Evolutionary conservation across 2,888 invertebrate species (phyloP).

Genomic region (Nomada ferruginata): DNA sequence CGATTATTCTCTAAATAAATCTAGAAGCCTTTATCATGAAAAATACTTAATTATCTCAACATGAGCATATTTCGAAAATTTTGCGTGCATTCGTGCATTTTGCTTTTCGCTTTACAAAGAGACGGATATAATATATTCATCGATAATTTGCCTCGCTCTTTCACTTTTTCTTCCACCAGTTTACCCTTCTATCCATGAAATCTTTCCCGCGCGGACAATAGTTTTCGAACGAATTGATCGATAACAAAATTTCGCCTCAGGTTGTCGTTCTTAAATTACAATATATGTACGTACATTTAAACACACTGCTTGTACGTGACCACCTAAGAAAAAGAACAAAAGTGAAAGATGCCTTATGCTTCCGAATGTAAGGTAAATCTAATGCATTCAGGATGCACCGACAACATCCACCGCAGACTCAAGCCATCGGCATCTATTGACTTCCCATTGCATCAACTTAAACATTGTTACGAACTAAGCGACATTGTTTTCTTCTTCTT

Average conservation of each 20-base stretch:
- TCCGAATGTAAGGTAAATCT: slow-evolving; percentile 25
- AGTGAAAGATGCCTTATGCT: not conserved
- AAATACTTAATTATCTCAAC: slow-evolving; percentile 62
- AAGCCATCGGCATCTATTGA: not conserved
- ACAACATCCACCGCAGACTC: not conserved
- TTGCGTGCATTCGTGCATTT: slow-evolving; percentile 53
- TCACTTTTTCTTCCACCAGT: not conserved
- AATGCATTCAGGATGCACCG: slow-evolving; percentile 14
- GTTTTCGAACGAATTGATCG: not conserved
- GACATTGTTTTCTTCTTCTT: slow-evolving; percentile 36
- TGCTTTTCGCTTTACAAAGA: slow-evolving; percentile 22
- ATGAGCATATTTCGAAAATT: slow-evolving; percentile 61
- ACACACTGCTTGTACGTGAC: slow-evolving; percentile 32
- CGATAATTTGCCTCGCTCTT: slow-evolving; percentile 4
- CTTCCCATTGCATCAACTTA: not conserved
- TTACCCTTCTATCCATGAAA: not conserved
- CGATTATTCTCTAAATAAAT: slow-evolving; percentile 62
- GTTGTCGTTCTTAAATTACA: not conserved
- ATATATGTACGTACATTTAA: slow-evolving; percentile 19
- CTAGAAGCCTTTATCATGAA: slow-evolving; percentile 58
- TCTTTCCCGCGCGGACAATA: not conserved
- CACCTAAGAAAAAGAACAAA: slow-evolving; percentile 19
- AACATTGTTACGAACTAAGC: slow-evolving; percentile 61
- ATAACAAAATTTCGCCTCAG: slow-evolving; percentile 11
- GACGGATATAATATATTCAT: slow-evolving; percentile 20